A percentile compares a stretch with the other conserved stretches of the same genome.
phyloP scores from a whole-genome alignment of 2,888 invertebrate species.

The Cabera pusaria region DNA sequence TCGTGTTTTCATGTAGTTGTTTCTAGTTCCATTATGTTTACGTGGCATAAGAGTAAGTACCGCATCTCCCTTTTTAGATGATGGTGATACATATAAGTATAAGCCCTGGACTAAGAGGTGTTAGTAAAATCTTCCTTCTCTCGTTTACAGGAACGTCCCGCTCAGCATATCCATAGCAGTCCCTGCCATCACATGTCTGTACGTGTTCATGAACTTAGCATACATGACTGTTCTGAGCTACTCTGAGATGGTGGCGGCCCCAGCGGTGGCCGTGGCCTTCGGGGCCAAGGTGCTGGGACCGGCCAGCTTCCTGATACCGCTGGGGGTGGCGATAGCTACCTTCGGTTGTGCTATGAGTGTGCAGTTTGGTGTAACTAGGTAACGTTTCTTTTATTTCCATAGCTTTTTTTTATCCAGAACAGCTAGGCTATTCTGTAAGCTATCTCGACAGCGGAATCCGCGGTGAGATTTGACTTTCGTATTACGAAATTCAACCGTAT shows the following conservation, averaged over 20 bases:
- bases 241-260: slow-evolving; percentile 87
- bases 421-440: too few relatives aligned
- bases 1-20: too few relatives aligned
- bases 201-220: slow-evolving; percentile 93
- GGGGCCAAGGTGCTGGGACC: slow-evolving; percentile 86
- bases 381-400: too few relatives aligned
- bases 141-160: slow-evolving; percentile 87
- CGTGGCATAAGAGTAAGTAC: too few relatives aligned
- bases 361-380: slow-evolving; percentile 90
- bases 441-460: too few relatives aligned
- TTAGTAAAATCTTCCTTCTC: background rate
- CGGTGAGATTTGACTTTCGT: too few relatives aligned
- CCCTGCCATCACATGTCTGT: slow-evolving; percentile 90
- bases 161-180: slow-evolving; percentile 91
- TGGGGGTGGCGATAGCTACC: slow-evolving; percentile 90
- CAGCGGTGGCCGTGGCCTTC: slow-evolving; percentile 92
- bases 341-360: slow-evolving; percentile 91
- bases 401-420: too few relatives aligned
- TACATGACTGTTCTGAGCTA: slow-evolving; percentile 91
- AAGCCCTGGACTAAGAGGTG: too few relatives aligned
- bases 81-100: too few relatives aligned
- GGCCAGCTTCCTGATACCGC: slow-evolving; percentile 86
- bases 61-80: too few relatives aligned
- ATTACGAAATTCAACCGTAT: too few relatives aligned
- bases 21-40: too few relatives aligned